phyloP scores from a whole-genome alignment of 2,888 invertebrate genomes.

The Liodrosophila aerea region DNA sequence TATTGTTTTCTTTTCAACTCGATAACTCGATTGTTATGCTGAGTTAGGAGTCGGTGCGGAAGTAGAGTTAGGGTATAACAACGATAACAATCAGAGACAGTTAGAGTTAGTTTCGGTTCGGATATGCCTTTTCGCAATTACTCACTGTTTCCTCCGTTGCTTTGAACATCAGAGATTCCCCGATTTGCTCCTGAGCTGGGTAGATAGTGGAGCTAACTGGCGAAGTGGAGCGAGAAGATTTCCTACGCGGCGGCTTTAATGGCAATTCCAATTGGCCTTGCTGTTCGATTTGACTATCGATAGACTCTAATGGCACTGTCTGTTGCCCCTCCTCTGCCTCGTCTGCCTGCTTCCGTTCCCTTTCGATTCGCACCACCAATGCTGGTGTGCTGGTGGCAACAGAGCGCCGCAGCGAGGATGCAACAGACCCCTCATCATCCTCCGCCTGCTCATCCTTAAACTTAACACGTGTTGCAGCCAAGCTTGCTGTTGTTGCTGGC shows the following conservation, averaged over 20 bases:
- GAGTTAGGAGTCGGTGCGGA: constrained; percentile 47
- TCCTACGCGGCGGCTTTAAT: constrained; percentile 80
- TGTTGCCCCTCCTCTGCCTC: constrained; percentile 14
- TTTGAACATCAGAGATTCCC: constrained; percentile 26
- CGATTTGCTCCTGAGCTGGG: constrained; percentile 24
- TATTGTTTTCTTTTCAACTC: no score
- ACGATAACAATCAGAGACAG: constrained; percentile 13
- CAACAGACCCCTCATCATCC: not conserved
- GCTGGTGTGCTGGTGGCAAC: constrained; percentile 80
- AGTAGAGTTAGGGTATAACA: constrained; percentile 38
- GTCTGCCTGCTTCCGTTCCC: constrained; percentile 24
- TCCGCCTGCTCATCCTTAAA: constrained; percentile 51
- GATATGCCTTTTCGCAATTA: constrained; percentile 28
- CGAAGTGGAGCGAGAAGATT: constrained; percentile 80
- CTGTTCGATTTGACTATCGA: constrained; percentile 59
- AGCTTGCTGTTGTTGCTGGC: constrained; percentile 46
- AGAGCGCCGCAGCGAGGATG: constrained; percentile 60
- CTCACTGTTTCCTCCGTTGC: constrained; percentile 55
- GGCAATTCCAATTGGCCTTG: constrained; percentile 65
- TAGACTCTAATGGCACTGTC: constrained; percentile 23
- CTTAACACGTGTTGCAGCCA: constrained; percentile 38
- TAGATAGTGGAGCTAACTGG: constrained; percentile 57
- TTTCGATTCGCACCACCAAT: constrained; percentile 67
- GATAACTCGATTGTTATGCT: constrained; percentile 54
- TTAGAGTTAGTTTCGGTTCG: constrained; percentile 13